phyloP scores from a whole-genome alignment of 1,140 invertebrate species.

The Plodia interpunctella region DNA sequence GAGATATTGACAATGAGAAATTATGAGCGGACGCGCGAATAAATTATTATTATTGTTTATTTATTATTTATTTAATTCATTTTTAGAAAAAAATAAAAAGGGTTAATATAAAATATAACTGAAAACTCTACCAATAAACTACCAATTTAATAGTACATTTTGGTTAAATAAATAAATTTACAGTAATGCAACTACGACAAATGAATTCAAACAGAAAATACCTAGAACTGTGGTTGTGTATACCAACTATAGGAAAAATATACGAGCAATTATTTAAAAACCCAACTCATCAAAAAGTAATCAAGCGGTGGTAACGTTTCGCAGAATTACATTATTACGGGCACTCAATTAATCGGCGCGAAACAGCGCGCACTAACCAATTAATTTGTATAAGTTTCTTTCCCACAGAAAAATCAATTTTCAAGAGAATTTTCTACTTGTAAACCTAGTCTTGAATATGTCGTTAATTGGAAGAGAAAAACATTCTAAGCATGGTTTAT shows the following conservation, averaged over 20 bases:
- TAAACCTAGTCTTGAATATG: not conserved
- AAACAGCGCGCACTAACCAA: not conserved
- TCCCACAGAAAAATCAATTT: not conserved
- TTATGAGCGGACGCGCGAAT: too few species aligned
- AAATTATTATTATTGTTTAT: too few species aligned
- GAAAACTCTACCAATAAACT: too few species aligned
- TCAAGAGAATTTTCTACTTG: not conserved
- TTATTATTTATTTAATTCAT: too few species aligned
- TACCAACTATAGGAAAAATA: not conserved
- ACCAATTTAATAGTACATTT: too few species aligned
- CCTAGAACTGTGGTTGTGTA: not conserved
- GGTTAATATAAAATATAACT: too few species aligned
- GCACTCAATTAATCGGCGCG: not conserved
- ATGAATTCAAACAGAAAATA: not conserved
- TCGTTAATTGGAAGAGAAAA: not conserved
- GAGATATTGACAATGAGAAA: too few species aligned
- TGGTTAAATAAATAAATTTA: too few species aligned
- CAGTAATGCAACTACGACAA: not conserved
- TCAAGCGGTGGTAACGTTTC: slow-evolving; percentile 1
- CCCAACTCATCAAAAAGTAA: slow-evolving; percentile 11
- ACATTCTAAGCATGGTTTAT: not conserved
- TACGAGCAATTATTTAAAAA: slow-evolving; percentile 9
- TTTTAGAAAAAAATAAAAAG: too few species aligned
- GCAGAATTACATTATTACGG: slow-evolving; percentile 2
- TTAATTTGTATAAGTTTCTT: slow-evolving; percentile 5